phyloP scores from a whole-genome alignment of 2,113 vertebrate genomes.

The Psilopogon haemacephalus region DNA sequence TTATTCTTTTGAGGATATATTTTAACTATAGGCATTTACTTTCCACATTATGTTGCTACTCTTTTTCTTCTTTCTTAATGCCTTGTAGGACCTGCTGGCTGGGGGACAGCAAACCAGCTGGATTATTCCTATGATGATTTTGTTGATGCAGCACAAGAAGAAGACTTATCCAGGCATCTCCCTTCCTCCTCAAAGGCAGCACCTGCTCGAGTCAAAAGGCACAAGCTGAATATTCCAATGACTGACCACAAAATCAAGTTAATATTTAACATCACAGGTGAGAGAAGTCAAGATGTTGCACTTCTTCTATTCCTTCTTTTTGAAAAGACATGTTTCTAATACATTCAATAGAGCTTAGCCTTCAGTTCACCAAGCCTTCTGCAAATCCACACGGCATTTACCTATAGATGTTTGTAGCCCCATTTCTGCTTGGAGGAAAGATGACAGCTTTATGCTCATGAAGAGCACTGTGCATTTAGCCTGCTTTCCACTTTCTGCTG shows the following conservation, averaged over 20 bases:
- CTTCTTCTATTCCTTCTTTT: not conserved
- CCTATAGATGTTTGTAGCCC: not conserved
- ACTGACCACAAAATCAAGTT: slow-evolving; percentile 96
- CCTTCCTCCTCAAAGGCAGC: slow-evolving; percentile 28
- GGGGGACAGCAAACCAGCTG: slow-evolving; percentile 83
- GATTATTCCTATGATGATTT: slow-evolving; percentile 93
- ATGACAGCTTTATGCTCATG: not conserved
- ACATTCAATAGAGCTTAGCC: not conserved
- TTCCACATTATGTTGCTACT: not conserved
- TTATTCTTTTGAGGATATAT: not conserved
- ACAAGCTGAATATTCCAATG: slow-evolving; percentile 75
- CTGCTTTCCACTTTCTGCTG: not conserved
- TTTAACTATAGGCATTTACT: not conserved
- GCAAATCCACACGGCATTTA: not conserved
- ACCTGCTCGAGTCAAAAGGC: slow-evolving; percentile 81
- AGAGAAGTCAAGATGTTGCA: not conserved
- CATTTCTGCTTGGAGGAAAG: not conserved
- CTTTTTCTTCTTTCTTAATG: not conserved
- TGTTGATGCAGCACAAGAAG: slow-evolving; percentile 75
- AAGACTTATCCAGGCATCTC: slow-evolving; percentile 65
- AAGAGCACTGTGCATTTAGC: not conserved
- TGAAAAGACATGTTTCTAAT: not conserved
- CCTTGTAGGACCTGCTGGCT: slow-evolving; percentile 87
- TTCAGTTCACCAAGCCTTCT: not conserved
- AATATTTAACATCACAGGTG: slow-evolving; percentile 97